Evolutionary conservation across 2,113 vertebrate species (phyloP), one percentile per base, ranked within the genome.

Genomic region (Callithrix jacchus): DNA sequence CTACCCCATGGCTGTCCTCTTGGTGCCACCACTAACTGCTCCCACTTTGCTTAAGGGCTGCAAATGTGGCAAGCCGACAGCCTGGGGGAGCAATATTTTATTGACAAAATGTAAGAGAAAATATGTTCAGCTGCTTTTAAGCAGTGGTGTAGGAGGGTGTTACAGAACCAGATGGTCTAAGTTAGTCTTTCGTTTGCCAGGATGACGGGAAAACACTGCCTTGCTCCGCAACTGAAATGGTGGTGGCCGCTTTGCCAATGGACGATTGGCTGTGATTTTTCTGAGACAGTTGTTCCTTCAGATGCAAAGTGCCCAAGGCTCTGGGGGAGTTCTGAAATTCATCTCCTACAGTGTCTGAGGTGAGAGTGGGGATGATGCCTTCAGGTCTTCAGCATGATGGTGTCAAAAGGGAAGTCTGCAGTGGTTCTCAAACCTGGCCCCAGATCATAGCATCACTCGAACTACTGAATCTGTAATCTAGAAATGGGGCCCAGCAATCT

Each of bases 101-200:
- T 96, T 95, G 93, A 96, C 82, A 93, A 92, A 81, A 92, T 47
- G 70, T 89, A 89, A 91, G 56, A 92, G 74, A 97, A 97, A 97
- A 89, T 68, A 88, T 7, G 54, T 86, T 97, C 14, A 2, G 40
- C 85, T 92, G 93, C 96, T 96, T 97, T 93, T 91, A 91, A 92
- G 92, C 96, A 85, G 95, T 88, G 89, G 85, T 95, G 95, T 95
- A 93, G 97, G 96, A 96, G 95, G 97, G 96, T 96, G 94, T 97
- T 93, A 77, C 71, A 95, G 96, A 91, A 93, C 93, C 96, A 97
- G 95, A 97, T 96, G 96, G 98, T 87, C 91, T 82, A 79, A 91
- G 92, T 96, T 96, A 95, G 98, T 95, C 96, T 96, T 96, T 95
- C 93, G 56, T 90, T 97, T 91, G 92, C 98, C 98, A 71, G 71